Percentiles rank a stretch among this genome's conserved stretches.
These are phyloP conservation scores for Leptosomus discolor DNA, from an alignment of 2,113 vertebrate species.

Conservation along the genomic window DNA sequence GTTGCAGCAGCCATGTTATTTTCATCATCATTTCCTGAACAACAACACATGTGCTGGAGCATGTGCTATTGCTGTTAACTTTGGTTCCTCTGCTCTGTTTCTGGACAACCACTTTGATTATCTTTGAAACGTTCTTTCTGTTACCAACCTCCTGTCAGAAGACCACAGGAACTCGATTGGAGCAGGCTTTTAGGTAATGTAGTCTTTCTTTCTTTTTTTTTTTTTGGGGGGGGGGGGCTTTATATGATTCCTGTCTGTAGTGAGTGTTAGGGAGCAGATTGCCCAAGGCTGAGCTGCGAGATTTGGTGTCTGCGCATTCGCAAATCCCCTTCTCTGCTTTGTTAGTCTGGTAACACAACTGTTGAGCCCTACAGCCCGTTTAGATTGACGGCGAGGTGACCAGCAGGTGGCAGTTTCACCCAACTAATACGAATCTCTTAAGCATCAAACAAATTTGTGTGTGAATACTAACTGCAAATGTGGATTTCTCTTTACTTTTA, in stretches of 20 bases:
- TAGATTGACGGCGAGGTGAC: not conserved
- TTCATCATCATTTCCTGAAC: not conserved
- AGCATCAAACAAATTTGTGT: accelerated
- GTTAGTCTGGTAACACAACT: too few species aligned
- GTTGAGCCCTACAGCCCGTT: not conserved
- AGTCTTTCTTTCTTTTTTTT: not conserved
- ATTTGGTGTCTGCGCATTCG: too few species aligned
- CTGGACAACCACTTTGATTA: not conserved
- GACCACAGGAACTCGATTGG: not conserved
- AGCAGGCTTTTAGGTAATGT: not conserved
- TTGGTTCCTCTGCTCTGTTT: not conserved
- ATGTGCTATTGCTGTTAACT: not conserved
- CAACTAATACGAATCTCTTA: accelerated
- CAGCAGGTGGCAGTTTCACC: conserved; percentile 35
- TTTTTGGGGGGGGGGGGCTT: not conserved
- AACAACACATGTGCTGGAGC: accelerated
- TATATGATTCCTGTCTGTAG: not conserved
- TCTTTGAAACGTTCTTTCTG: not conserved
- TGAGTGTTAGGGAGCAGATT: not conserved
- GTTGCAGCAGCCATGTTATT: not conserved
- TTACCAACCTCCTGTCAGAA: not conserved
- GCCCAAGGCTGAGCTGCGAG: not conserved
- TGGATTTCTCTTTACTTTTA: accelerated
- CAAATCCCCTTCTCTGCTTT: not conserved
- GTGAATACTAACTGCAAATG: accelerated